These are phyloP conservation scores for Chromis chromis DNA, from an alignment of 2,797 vertebrate genomes.

Conservation along the genomic window DNA sequence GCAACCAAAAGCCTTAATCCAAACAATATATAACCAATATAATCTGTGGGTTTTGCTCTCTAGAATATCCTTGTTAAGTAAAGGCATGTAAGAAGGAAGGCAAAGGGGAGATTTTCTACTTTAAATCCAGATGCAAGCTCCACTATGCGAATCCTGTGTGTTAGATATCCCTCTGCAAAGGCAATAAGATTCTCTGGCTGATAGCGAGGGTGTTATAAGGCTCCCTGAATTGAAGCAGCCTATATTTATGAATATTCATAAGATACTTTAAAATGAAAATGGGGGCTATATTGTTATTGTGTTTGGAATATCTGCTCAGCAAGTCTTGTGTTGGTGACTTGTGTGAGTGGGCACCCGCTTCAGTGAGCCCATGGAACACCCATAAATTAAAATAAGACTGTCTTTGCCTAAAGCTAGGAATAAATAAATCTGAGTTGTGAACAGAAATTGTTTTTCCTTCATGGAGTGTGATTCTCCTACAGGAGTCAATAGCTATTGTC, in stretches of 20 bases:
- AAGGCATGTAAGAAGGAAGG: slow-evolving; percentile 44
- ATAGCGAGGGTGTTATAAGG: slow-evolving; percentile 67
- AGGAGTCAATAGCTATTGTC: slow-evolving; percentile 76
- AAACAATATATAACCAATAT: slow-evolving; percentile 27
- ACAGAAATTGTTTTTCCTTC: slow-evolving; percentile 80
- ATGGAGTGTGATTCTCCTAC: slow-evolving; percentile 72
- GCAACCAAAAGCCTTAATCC: slow-evolving; percentile 21
- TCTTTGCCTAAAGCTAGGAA: slow-evolving; percentile 82
- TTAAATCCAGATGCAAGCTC: slow-evolving; percentile 47
- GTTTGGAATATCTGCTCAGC: slow-evolving; percentile 70
- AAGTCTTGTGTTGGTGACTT: slow-evolving; percentile 67
- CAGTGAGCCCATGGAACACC: slow-evolving; percentile 73
- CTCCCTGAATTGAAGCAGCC: slow-evolving; percentile 68
- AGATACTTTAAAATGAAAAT: slow-evolving; percentile 71
- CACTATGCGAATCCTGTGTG: slow-evolving; percentile 59
- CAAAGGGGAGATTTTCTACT: slow-evolving; percentile 52
- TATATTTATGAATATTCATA: slow-evolving; percentile 81
- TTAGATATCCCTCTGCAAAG: slow-evolving; percentile 61
- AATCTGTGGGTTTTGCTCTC: slow-evolving; percentile 26
- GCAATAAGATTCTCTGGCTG: slow-evolving; percentile 59
- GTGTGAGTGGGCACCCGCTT: slow-evolving; percentile 71
- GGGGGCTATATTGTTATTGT: slow-evolving; percentile 70
- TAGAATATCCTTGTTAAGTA: slow-evolving; percentile 37
- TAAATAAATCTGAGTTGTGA: slow-evolving; percentile 83
- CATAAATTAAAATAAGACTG: slow-evolving; percentile 83